Percentiles rank a stretch among this genome's conserved stretches.
phyloP scores from a whole-genome alignment of 2,113 vertebrate species.

The Galbula dea region DNA sequence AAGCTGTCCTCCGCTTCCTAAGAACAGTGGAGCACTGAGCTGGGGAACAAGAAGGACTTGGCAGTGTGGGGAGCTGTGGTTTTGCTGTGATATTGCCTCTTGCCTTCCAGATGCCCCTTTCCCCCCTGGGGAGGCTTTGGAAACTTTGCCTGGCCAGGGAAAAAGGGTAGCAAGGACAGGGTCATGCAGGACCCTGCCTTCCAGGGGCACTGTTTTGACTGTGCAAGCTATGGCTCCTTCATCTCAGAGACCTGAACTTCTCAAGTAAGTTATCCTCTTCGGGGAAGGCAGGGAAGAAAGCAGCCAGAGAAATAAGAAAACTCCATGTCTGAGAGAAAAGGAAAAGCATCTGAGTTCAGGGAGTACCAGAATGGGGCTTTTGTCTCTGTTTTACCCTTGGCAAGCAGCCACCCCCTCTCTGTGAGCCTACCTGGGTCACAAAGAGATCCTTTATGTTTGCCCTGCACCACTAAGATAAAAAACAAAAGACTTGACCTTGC shows the following conservation, averaged over 20 bases:
- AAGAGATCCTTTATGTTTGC: slow-evolving; percentile 38
- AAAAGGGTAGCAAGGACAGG: neutral
- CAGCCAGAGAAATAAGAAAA: neutral
- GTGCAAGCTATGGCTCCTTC: neutral
- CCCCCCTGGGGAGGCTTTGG: neutral
- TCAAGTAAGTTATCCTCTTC: neutral
- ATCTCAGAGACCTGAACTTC: neutral
- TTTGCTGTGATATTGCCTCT: neutral
- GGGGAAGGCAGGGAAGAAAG: neutral
- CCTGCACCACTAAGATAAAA: neutral
- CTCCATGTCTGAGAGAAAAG: neutral
- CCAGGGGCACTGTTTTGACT: neutral
- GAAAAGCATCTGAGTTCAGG: slow-evolving; percentile 1
- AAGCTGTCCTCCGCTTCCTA: neutral
- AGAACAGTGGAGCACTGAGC: neutral
- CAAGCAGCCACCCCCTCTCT: neutral
- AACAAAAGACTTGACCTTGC: neutral
- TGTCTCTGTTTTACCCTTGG: slow-evolving; percentile 27
- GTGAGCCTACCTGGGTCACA: slow-evolving; percentile 31
- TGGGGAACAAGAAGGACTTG: neutral
- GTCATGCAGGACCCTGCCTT: neutral
- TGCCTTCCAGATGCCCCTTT: neutral
- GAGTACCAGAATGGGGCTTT: slow-evolving; percentile 10
- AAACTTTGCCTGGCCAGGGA: neutral
- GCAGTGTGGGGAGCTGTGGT: neutral